Evolutionary conservation across 1,140 invertebrate genomes (phyloP).

Genomic region (Cyclina sinensis): DNA sequence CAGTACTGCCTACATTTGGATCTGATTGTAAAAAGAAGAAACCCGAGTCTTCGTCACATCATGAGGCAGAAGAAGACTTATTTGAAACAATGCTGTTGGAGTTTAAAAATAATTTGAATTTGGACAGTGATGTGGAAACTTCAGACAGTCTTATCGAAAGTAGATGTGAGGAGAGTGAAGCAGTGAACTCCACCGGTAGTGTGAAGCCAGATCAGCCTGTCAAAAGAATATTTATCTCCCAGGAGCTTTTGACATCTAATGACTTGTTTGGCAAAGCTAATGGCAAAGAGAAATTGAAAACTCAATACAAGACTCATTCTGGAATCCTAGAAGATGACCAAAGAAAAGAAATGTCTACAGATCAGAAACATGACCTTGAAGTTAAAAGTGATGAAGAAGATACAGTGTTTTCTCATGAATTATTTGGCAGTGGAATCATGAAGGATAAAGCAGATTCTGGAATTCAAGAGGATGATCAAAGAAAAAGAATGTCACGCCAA

Average conservation of each 20-base stretch:
- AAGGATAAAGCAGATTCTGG: not conserved
- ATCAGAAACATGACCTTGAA: not conserved
- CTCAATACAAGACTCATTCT: not conserved
- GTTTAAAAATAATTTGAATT: not conserved
- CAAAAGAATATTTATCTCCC: not conserved
- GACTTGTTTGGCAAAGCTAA: not conserved
- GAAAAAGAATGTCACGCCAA: not conserved
- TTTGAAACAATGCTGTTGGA: not conserved
- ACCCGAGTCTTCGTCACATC: not conserved
- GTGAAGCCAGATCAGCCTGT: not conserved
- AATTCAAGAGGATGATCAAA: too few species aligned
- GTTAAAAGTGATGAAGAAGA: not conserved
- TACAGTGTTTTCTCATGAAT: not conserved
- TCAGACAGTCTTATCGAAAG: not conserved
- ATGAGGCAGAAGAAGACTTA: too few species aligned
- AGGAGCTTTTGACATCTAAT: not conserved
- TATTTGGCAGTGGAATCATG: not conserved
- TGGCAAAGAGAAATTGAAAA: not conserved
- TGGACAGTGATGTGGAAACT: not conserved
- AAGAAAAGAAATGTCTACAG: not conserved
- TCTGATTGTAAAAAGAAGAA: not conserved
- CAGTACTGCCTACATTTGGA: not conserved
- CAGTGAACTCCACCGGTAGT: not conserved
- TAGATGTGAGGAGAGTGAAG: not conserved
- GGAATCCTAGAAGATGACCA: not conserved